Percentiles rank a stretch among this genome's conserved stretches.
These are phyloP conservation scores for Thamnophis elegans DNA, from an alignment of 2,797 vertebrate genomes.

Conservation along the genomic window DNA sequence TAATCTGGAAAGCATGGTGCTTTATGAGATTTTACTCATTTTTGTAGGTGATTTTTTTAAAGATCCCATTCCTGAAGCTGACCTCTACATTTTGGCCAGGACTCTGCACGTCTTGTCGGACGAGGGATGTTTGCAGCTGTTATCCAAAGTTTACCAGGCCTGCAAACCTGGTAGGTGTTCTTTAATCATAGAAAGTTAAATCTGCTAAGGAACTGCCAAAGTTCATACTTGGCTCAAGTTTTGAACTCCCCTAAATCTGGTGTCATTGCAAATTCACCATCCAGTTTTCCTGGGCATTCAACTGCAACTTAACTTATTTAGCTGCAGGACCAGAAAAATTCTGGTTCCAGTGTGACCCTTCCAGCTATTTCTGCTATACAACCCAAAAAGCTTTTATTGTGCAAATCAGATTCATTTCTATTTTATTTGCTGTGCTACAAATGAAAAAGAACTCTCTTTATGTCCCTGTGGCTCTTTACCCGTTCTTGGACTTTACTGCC, in stretches of 20 bases:
- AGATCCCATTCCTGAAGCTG: constrained; percentile 77
- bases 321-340: neutral
- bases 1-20: neutral
- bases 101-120: constrained; percentile 84
- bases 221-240: neutral
- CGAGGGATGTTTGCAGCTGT: constrained; percentile 73
- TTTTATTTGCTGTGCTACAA: no score
- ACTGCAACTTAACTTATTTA: neutral
- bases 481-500: no score
- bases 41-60: constrained; percentile 84
- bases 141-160: constrained; percentile 69
- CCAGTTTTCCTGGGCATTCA: neutral
- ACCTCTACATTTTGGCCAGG: constrained; percentile 83
- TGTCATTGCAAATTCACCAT: neutral
- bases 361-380: neutral
- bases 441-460: no score
- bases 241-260: neutral
- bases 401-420: no score
- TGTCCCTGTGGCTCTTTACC: no score
- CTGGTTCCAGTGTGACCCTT: neutral
- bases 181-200: neutral
- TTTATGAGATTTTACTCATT: neutral
- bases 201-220: neutral
- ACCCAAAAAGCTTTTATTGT: neutral
- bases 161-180: constrained; percentile 77